Conservation (phyloP, 1,140 invertebrate species). For the Goniozus legneri region DNA sequence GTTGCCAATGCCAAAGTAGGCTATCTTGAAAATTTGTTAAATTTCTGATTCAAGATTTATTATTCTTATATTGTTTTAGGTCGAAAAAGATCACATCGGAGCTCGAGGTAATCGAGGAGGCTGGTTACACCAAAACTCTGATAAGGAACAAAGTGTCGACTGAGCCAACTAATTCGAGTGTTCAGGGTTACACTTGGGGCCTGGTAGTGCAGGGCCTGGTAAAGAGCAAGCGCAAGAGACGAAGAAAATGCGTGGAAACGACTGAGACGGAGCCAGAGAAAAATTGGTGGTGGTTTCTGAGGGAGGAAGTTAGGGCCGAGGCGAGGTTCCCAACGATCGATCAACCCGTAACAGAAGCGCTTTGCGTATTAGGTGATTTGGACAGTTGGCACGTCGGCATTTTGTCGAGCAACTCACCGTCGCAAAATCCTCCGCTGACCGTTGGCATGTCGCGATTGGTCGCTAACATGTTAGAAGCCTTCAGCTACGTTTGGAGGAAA, state of each 20-base stretch:
- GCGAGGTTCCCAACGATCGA: constrained; percentile 56
- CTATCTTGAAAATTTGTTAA: no score
- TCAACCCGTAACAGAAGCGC: constrained; percentile 71
- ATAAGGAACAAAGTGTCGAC: constrained; percentile 27
- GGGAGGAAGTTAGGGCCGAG: constrained; percentile 38
- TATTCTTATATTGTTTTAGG: constrained; percentile 21
- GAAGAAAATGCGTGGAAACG: constrained; percentile 13
- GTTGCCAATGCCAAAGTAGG: constrained; percentile 61
- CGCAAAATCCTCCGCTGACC: constrained; percentile 33
- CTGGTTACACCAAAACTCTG: constrained; percentile 43
- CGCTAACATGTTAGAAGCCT: constrained; percentile 77
- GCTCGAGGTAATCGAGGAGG: constrained; percentile 21
- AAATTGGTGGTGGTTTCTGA: constrained; percentile 42
- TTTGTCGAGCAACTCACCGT: constrained; percentile 38
- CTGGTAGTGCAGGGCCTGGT: constrained; percentile 47
- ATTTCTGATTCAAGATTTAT: no score
- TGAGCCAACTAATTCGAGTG: constrained; percentile 11
- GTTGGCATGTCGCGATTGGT: constrained; percentile 81
- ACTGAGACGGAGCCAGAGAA: constrained; percentile 15
- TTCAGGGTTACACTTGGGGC: constrained; percentile 40
- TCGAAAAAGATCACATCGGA: constrained; percentile 23
- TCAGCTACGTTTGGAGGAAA: constrained; percentile 71
- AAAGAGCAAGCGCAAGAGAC: constrained; percentile 30
- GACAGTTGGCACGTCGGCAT: constrained; percentile 72
- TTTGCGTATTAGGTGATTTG: constrained; percentile 80